A percentile compares a stretch with the other conserved stretches of the same genome.
phyloP scores from a whole-genome alignment of 2,888 invertebrate genomes.

The Toxonevra muliebris region DNA sequence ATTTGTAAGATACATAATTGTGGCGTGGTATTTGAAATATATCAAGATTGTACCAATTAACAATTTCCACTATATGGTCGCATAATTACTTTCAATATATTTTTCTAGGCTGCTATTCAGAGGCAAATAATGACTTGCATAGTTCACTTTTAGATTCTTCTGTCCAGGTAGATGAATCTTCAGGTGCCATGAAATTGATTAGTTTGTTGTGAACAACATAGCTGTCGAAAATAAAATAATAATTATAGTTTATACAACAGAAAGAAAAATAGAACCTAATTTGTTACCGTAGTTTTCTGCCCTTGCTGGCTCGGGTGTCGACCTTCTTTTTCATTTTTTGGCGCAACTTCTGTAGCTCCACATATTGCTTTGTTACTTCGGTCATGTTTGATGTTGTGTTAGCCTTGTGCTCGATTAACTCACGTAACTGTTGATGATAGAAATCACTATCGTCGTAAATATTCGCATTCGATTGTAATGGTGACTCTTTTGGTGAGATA shows the following conservation, averaged over 20 bases:
- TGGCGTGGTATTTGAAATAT: too few relatives aligned
- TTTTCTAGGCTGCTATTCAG: conserved; percentile 30
- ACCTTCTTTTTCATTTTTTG: conserved; percentile 92
- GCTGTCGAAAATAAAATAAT: conserved; percentile 41
- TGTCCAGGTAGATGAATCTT: conserved; percentile 73
- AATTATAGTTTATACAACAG: conserved; percentile 6
- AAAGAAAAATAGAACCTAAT: not conserved
- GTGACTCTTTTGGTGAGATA: conserved; percentile 31
- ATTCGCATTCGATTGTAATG: conserved; percentile 72
- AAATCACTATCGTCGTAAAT: conserved; percentile 98
- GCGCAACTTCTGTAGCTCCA: conserved; percentile 89
- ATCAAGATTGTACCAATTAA: too few relatives aligned
- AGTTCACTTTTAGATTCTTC: conserved; percentile 83
- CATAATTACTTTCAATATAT: not conserved
- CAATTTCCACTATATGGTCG: too few relatives aligned
- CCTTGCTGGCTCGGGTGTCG: conserved; percentile 94
- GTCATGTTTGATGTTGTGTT: conserved; percentile 84
- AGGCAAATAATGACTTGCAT: conserved; percentile 80
- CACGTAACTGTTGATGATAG: conserved; percentile 91
- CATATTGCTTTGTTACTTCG: conserved; percentile 88
- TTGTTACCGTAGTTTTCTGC: conserved; percentile 78
- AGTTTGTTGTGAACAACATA: conserved; percentile 86
- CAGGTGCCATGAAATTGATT: conserved; percentile 91
- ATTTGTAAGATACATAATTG: too few relatives aligned
- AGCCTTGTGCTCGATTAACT: conserved; percentile 92